These are phyloP conservation scores for Sternarchorhynchus goeldii DNA, from an alignment of 2,797 vertebrate genomes.

Conservation along the genomic window DNA sequence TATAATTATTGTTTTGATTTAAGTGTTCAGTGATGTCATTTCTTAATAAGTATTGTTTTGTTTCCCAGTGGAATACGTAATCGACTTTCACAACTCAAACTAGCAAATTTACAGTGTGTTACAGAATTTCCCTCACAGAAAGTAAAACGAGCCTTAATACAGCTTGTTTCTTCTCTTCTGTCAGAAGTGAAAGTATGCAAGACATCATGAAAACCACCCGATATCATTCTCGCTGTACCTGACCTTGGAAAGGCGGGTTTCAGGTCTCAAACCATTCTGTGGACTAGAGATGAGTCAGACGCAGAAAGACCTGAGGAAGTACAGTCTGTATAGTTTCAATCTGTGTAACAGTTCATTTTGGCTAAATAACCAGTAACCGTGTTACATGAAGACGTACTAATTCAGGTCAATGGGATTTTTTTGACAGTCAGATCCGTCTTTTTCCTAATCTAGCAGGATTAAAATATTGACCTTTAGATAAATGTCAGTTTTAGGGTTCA, in stretches of 20 bases:
- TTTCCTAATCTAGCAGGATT: no score
- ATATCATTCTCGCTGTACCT: not conserved
- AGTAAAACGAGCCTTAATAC: not conserved
- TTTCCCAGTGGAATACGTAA: not conserved
- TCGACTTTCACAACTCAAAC: not conserved
- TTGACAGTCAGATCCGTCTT: no score
- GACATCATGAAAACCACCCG: not conserved
- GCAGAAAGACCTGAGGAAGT: constrained; percentile 7
- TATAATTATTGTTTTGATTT: not conserved
- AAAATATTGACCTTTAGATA: no score
- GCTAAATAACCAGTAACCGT: not conserved
- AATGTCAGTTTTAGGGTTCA: no score
- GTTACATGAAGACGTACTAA: no score
- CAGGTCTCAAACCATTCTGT: constrained; percentile 14
- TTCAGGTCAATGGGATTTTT: no score
- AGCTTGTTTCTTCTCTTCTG: not conserved
- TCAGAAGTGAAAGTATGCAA: not conserved
- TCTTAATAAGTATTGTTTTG: constrained; percentile 4
- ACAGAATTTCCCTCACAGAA: not conserved
- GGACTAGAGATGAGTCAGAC: constrained; percentile 22
- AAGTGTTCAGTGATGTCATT: not conserved
- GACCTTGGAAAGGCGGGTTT: constrained; percentile 20
- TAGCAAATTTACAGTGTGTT: not conserved
- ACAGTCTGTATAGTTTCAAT: constrained; percentile 29
- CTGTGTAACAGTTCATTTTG: constrained; percentile 12